Base-by-base conservation (phyloP, 2,113 vertebrate genomes). In the Pluvialis apricaria region DNA sequence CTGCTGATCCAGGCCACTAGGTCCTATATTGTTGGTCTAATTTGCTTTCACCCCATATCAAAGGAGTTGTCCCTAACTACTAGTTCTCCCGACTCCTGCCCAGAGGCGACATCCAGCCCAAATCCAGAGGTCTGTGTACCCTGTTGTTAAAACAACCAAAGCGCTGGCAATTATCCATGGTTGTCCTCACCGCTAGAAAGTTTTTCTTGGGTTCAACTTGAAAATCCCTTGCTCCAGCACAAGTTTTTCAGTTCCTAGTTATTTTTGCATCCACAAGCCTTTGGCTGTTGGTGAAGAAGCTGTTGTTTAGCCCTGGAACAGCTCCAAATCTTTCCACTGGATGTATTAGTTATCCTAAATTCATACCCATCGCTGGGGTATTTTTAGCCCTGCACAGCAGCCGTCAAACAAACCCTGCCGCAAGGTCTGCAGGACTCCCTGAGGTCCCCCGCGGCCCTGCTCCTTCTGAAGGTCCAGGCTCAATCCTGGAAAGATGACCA, bases 211-310 rank as follows among this genome's bases (percentile, higher is more conserved):
- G 87, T 45, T 88, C 14, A 14, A 5, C 82, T 90, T 80, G 73
- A 85, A 95, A 93, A 80, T 65, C 3, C 26, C 54, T 82, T 72
- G 75, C 92, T 94, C 49, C 75, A 91, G 76, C 69, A 78, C 64
- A 72, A 82, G 57, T 82, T 94, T 92, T 96, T 95, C 82, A 92
- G 75, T 80, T 65, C 66, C 58, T 86, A 82, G 93, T 95, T 94
- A 95, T 92, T 97, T 95, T 95, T 96, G 87, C 90, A 71, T 89
- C 89, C 86, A 49, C 78, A 58, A 94, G 75, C 32, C 86, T 85
- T 91, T 95, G 96, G 95, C 95, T 70, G 81, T 86, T 87, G 84
- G 96, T 94, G 85, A 97, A 94, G 81, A 95, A 96, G 78, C 89
- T 88, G 84, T 95, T 97, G 95, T 94, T 97, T 94, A 87, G 86